Conservation (phyloP, 2,797 vertebrate species). For the Coilia nasus region DNA sequence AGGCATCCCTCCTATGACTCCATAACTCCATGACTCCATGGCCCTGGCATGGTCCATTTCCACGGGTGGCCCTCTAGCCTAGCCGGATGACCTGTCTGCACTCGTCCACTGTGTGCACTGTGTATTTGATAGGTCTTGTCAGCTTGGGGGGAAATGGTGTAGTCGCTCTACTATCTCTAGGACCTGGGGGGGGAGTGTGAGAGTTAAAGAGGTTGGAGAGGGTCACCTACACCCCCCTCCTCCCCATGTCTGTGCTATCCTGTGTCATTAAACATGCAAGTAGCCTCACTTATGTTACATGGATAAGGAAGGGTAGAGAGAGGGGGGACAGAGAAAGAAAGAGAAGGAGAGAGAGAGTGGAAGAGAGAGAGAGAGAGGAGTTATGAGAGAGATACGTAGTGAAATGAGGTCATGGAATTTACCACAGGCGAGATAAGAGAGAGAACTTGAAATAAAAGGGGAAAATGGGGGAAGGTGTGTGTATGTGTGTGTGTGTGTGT, state of each 20-base stretch:
- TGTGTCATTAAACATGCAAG: conserved; percentile 10
- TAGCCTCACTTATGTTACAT: conserved; percentile 2
- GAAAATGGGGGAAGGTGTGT: not conserved
- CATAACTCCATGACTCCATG: too few relatives aligned
- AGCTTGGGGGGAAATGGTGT: not conserved
- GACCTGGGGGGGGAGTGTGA: not conserved
- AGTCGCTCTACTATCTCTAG: not conserved
- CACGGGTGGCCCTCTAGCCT: not conserved
- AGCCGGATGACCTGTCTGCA: not conserved
- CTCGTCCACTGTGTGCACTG: not conserved
- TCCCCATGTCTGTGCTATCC: not conserved
- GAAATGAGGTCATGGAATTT: conserved; percentile 16
- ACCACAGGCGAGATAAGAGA: conserved; percentile 4
- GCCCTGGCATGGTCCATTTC: not conserved
- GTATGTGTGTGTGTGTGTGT: not conserved
- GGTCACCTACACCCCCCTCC: not conserved
- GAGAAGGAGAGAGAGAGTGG: not conserved
- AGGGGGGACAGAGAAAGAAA: not conserved
- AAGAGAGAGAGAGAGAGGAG: not conserved
- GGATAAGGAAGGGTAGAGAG: not conserved
- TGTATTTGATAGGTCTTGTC: not conserved
- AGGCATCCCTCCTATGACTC: too few relatives aligned
- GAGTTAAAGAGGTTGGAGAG: not conserved
- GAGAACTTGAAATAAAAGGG: not conserved
- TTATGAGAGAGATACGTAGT: not conserved